Evolutionary conservation across 2,888 invertebrate species (phyloP).

Genomic region (Lordiphosa andalusiaca): DNA sequence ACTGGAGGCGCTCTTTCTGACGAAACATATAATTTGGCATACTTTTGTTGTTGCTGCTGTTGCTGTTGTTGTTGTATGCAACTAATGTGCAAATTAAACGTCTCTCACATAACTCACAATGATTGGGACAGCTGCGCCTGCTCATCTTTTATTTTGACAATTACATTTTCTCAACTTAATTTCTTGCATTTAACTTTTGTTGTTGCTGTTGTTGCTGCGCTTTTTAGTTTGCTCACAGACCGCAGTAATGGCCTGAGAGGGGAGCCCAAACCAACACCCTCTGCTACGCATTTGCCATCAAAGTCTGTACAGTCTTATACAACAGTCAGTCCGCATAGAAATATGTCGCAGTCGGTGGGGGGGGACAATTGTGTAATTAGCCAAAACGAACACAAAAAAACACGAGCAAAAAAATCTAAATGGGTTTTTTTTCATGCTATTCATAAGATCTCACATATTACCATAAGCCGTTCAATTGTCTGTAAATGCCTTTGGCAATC

Average conservation of each 20-base stretch:
- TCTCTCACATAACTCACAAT: slow-evolving; percentile 20
- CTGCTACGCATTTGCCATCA: slow-evolving; percentile 58
- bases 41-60: too few species aligned
- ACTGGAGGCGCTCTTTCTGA: too few species aligned
- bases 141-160: slow-evolving; percentile 54
- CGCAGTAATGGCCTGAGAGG: slow-evolving; percentile 7
- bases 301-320: slow-evolving; percentile 53
- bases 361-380: slow-evolving; percentile 71
- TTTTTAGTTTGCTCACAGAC: slow-evolving; percentile 42
- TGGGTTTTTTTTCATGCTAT: slow-evolving; percentile 9
- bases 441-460: slow-evolving; percentile 14
- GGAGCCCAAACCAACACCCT: slow-evolving; percentile 42
- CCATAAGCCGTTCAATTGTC: slow-evolving; percentile 12
- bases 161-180: slow-evolving; percentile 60
- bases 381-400: slow-evolving; percentile 40
- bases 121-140: slow-evolving; percentile 11
- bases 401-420: slow-evolving; percentile 29
- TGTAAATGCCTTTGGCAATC: slow-evolving; percentile 20
- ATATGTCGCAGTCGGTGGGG: slow-evolving; percentile 33
- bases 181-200: slow-evolving; percentile 39
- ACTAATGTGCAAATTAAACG: slow-evolving; percentile 60
- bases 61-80: not conserved
- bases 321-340: slow-evolving; percentile 35
- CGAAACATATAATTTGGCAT: too few species aligned
- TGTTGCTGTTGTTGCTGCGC: slow-evolving; percentile 7